Evolutionary conservation across 2,797 vertebrate species (phyloP).

Genomic region (Sebastes flavidus): DNA sequence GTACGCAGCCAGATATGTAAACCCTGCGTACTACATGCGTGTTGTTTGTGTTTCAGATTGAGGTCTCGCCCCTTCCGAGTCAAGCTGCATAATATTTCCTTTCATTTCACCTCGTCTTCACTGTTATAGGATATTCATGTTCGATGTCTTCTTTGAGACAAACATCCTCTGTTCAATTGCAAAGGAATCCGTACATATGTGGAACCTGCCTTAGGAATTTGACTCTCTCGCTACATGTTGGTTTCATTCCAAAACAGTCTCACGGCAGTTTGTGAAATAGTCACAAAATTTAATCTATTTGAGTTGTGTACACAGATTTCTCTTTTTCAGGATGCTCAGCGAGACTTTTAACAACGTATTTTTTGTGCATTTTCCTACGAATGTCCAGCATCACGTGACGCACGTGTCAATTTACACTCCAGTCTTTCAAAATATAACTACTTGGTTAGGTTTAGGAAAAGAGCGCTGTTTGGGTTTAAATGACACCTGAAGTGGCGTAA

Average conservation of each 20-base stretch:
- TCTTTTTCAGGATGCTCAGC: no score
- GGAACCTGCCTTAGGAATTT: neutral
- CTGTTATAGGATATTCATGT: constrained; percentile 16
- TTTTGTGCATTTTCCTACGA: no score
- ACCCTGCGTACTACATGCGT: neutral
- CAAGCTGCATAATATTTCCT: neutral
- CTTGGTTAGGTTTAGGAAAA: no score
- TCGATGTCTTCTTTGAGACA: constrained; percentile 8
- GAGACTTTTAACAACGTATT: no score
- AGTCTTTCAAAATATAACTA: no score
- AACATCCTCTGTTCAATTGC: constrained; percentile 9
- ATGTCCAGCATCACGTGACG: no score
- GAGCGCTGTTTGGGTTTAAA: no score
- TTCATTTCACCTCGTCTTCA: constrained; percentile 9
- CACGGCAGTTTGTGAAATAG: no score
- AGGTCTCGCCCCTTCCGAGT: neutral
- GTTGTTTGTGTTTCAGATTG: constrained; percentile 25
- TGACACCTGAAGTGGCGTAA: no score
- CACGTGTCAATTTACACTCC: no score
- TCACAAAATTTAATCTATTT: no score
- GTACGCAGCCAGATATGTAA: constrained; percentile 1
- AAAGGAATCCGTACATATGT: neutral
- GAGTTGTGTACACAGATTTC: no score
- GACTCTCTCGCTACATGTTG: neutral
- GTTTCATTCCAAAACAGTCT: neutral